Evolutionary conservation across 2,797 vertebrate genomes (phyloP).

Genomic region (Borostomias antarcticus): DNA sequence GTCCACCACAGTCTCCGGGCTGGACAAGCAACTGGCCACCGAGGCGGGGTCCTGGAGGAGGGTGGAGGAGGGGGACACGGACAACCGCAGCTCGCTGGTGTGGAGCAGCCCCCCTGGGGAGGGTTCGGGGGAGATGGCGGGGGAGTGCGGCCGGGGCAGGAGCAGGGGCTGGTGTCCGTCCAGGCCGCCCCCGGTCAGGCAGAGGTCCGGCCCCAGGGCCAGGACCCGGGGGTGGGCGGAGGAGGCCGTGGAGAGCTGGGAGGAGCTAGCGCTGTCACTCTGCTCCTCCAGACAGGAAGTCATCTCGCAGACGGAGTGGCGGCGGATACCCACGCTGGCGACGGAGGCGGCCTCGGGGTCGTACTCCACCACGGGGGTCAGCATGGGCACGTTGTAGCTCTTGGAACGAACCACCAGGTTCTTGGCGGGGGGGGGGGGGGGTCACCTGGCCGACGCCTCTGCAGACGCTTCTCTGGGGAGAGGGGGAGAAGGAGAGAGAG

Average conservation of each 20-base stretch:
- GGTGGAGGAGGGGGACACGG: slow-evolving; percentile 30
- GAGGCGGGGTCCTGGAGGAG: slow-evolving; percentile 48
- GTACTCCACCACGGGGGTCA: slow-evolving; percentile 89
- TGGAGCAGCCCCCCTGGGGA: slow-evolving; percentile 66
- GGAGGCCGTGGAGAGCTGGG: slow-evolving; percentile 61
- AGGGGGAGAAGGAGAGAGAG: background rate
- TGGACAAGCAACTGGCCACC: too few species aligned
- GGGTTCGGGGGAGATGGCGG: slow-evolving; percentile 65
- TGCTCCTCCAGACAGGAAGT: slow-evolving; percentile 86
- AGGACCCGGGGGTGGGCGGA: slow-evolving; percentile 53
- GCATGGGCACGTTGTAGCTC: slow-evolving; percentile 93
- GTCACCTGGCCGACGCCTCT: slow-evolving; percentile 72
- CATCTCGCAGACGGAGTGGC: slow-evolving; percentile 94
- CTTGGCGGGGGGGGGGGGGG: slow-evolving; percentile 78
- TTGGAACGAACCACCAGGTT: slow-evolving; percentile 91
- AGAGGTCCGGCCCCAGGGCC: slow-evolving; percentile 52
- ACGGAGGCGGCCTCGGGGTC: slow-evolving; percentile 71
- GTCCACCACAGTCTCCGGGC: too few species aligned
- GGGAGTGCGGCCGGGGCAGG: slow-evolving; percentile 18
- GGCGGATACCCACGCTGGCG: slow-evolving; percentile 70
- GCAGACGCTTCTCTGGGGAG: slow-evolving; percentile 84
- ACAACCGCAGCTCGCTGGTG: slow-evolving; percentile 53
- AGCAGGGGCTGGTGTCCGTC: background rate
- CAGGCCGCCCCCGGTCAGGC: slow-evolving; percentile 5
- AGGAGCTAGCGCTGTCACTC: slow-evolving; percentile 47